phyloP scores from a whole-genome alignment of 2,888 invertebrate species.

The Lithophane ornitopus region DNA sequence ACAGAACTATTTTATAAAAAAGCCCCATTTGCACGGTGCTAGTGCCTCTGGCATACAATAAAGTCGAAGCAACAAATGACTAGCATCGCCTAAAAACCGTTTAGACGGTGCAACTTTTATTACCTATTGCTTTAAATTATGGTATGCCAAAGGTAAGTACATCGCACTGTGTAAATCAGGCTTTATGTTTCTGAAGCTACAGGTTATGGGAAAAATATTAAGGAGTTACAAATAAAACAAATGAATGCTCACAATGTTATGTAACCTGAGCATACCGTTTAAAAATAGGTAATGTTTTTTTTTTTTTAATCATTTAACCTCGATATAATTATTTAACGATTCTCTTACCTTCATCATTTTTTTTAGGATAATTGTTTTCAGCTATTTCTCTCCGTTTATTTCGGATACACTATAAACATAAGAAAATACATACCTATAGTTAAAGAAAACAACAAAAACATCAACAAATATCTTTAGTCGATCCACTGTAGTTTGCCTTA shows the following conservation, averaged over 20 bases:
- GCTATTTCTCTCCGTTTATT: constrained; percentile 64
- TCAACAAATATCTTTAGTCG: background rate
- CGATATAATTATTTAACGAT: background rate
- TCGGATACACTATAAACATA: constrained; percentile 60
- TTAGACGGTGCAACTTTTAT: too few species aligned
- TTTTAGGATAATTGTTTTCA: constrained; percentile 43
- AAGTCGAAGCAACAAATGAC: background rate
- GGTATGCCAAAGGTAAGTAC: too few species aligned
- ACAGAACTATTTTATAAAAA: background rate
- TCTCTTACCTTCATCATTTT: constrained; percentile 42
- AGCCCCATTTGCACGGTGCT: background rate
- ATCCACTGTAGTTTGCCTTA: background rate
- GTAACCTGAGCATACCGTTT: background rate
- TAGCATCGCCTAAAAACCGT: too few species aligned
- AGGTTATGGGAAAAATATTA: too few species aligned
- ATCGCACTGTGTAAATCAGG: too few species aligned
- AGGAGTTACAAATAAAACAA: background rate
- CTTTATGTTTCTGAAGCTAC: background rate
- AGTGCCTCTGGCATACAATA: background rate
- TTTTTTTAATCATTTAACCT: background rate
- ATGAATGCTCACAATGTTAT: background rate
- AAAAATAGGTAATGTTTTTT: too few species aligned
- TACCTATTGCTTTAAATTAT: background rate
- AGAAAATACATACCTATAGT: background rate
- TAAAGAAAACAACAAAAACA: background rate